Evolutionary conservation across 2,888 invertebrate species (phyloP).

Genomic region (Drosophila gaucha): DNA sequence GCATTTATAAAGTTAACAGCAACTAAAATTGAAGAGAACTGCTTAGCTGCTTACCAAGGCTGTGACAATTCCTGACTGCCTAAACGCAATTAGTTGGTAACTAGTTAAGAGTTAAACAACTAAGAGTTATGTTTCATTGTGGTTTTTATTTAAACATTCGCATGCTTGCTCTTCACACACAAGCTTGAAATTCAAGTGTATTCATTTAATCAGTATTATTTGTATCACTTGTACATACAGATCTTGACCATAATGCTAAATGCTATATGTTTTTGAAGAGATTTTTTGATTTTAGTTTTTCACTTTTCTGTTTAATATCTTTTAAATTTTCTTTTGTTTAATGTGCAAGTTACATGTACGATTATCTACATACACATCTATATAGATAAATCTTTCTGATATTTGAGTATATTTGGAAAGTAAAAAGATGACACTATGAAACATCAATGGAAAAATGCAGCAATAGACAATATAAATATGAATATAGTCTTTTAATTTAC

Average conservation of each 20-base stretch:
- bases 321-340: not conserved
- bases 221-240: constrained; percentile 58
- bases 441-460: constrained; percentile 25
- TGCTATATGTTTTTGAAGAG: constrained; percentile 34
- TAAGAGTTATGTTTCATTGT: constrained; percentile 28
- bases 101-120: constrained; percentile 7
- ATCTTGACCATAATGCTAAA: constrained; percentile 51
- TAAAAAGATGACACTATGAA: constrained; percentile 12
- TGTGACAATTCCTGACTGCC: constrained; percentile 13
- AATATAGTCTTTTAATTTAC: constrained; percentile 6
- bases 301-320: constrained; percentile 4
- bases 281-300: constrained; percentile 40
- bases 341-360: constrained; percentile 31
- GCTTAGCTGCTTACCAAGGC: constrained; percentile 29
- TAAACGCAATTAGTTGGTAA: not conserved
- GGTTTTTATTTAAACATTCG: constrained; percentile 55
- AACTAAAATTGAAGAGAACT: constrained; percentile 5
- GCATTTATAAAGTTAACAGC: constrained; percentile 87
- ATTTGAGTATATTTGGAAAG: constrained; percentile 28
- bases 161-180: constrained; percentile 36
- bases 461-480: not conserved
- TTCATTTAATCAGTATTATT: constrained; percentile 8
- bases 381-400: constrained; percentile 5
- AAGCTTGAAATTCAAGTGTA: constrained; percentile 30
- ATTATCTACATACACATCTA: constrained; percentile 10